Evolutionary conservation across 1,140 invertebrate genomes (phyloP), one percentile per base, ranked within the genome.

Genomic region (Drosophila fuyamai): DNA sequence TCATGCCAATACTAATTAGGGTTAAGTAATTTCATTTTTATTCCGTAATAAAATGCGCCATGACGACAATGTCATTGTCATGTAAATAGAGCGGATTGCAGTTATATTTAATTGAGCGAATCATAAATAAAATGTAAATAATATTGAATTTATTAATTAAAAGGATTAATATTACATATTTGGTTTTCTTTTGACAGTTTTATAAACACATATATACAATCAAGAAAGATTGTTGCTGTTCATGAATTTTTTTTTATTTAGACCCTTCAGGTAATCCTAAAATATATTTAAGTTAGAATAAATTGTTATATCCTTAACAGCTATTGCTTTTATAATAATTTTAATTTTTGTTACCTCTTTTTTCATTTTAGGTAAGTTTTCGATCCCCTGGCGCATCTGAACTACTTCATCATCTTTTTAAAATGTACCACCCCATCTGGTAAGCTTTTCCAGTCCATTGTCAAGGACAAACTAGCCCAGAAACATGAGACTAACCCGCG

Each of bases 1-100:
- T 68, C 65, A 66, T 68, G 65, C 47, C 65, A 54, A 76, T 82
- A 82, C 76, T 86, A 86, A 86, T 88, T 86, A 81, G 60, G 83
- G 82, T 88, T 88, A 88, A 82, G 60, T 85, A 86, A 86, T 85
- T 50, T 48, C 54, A 60, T 50, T 63, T 44, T 16, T 53, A n/a
- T 60, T 46, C 36, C 7, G 35, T 9, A 23, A 9, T 40, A 46
- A 72, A 35, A 18, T 43, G 12, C 9, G 18, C 12, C 1, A 18
- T 18, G 29, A 14, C 32, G 36, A 16, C 18, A 6, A 38, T 48
- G 43, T 12, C 32, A 18, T 8, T 51, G n/a, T n/a, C 32, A 13
- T 7, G 29, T 13, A 29, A 18, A 27, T 13, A 18, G 8, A 12
- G 12, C 18, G 18, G 36, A 40, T 23, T 38, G 12, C 18, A 35